These are phyloP conservation scores for Entomobrya multifasciata DNA, from an alignment of 2,888 invertebrate genomes.

Conservation along the genomic window DNA sequence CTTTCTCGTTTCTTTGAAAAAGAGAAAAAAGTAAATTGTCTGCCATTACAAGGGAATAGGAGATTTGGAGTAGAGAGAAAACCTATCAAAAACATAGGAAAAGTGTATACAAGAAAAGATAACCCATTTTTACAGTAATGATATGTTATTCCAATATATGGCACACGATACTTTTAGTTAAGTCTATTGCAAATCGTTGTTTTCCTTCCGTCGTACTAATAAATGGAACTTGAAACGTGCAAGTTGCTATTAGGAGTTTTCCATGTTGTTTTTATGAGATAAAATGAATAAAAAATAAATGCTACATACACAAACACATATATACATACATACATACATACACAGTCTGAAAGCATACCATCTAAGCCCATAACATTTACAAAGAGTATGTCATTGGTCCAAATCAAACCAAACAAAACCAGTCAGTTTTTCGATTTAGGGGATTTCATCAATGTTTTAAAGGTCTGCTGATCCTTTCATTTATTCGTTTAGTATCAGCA, in stretches of 20 bases:
- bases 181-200: no score
- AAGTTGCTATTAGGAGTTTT: conserved; percentile 20
- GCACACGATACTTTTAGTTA: no score
- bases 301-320: not conserved
- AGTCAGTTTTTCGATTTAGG: conserved; percentile 3
- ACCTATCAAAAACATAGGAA: conserved; percentile 48
- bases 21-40: conserved; percentile 52
- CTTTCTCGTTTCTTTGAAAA: conserved; percentile 9
- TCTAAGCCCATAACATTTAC: no score
- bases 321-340: not conserved
- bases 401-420: conserved; percentile 7
- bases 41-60: conserved; percentile 59
- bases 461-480: conserved; percentile 56
- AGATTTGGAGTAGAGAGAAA: conserved; percentile 50
- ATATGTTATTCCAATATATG: not conserved
- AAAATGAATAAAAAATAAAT: conserved; percentile 34
- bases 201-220: conserved; percentile 15
- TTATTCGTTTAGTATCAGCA: conserved; percentile 40
- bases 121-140: conserved; percentile 39
- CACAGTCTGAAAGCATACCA: not conserved
- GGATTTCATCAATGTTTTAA: conserved; percentile 33
- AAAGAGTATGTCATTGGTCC: no score
- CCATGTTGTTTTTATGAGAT: conserved; percentile 50
- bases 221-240: not conserved
- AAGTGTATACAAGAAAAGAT: not conserved